Base-by-base conservation (phyloP, 2,797 vertebrate species). In the Enteromius trimaculatus region DNA sequence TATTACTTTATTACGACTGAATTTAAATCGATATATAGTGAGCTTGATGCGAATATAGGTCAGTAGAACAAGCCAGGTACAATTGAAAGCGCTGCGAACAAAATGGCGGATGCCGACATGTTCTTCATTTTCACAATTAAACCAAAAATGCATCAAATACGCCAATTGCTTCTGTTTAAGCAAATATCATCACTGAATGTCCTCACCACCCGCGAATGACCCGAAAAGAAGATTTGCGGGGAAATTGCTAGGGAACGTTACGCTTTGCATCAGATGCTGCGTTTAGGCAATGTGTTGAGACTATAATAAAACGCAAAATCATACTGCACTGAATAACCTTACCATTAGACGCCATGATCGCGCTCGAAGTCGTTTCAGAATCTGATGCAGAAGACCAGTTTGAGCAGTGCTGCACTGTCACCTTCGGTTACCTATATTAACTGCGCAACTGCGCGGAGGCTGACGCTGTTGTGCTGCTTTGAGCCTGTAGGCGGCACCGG, bases 91-190 rank as follows among this genome's bases (percentile, higher is more conserved):
- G 77, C 31, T 37, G 53, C 62, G 17, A 85, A 87, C 86, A 87
- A 87, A 87, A 87, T 87, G 86, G 84, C 81, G 81, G 81, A 78
- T 13, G 29, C 86, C 84, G 86, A 85, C 86, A 87, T 87, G 84
- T 87, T 87, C 80, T 87, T 39, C 23, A 6, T 34, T 74, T 75
- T 58, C 6, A 44, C 23, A 68, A 53, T 58, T 42, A 79, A 44
- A 42, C 14, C 26, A 34, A 11, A 7, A 4, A 47, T 47, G 7
- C n/a, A 26, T 21, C 53, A 72, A 64, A 72, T 3, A 3, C 6
- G n/a, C 10, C 4, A 1, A 19, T 55, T 5, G 21, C 77, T 42
- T 10, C 14, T 3, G 19, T 34, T 3, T 2, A 62, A 3, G 23
- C n/a, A 16, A 1, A 19, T 23, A 44, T n/a, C 34, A 21, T 19